A percentile compares a stretch with the other conserved stretches of the same genome.
Conservation (phyloP, 2,888 invertebrate genomes). For the Microplitis manilae region DNA sequence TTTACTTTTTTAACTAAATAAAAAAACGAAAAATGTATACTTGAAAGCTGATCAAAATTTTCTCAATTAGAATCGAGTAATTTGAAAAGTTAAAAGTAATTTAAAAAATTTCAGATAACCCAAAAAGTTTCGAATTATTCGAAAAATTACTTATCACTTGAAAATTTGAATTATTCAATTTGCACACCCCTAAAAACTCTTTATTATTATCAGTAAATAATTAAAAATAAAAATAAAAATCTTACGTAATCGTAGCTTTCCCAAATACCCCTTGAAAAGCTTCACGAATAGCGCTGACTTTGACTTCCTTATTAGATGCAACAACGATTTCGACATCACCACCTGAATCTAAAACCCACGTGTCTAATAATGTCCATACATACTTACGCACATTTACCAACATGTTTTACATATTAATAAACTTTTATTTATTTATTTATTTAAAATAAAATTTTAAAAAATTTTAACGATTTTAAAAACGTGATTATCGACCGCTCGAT, state of each 20-base stretch:
- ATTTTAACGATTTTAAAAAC: not conserved
- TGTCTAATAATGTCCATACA: conserved; percentile 52
- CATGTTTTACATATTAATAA: conserved; percentile 37
- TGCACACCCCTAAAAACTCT: too few species aligned
- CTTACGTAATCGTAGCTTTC: conserved; percentile 84
- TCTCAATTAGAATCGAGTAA: too few species aligned
- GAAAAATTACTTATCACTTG: too few species aligned
- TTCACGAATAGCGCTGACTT: conserved; percentile 83
- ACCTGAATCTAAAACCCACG: conserved; percentile 79
- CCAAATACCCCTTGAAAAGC: conserved; percentile 87
- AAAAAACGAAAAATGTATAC: too few species aligned
- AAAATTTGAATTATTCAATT: too few species aligned
- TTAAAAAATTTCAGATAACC: too few species aligned
- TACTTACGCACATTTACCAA: conserved; percentile 53
- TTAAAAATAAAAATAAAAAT: conserved; percentile 38
- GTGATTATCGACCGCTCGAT: conserved; percentile 2
- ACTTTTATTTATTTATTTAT: not conserved
- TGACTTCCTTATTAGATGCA: conserved; percentile 83
- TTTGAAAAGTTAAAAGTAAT: too few species aligned
- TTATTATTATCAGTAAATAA: conserved; percentile 3
- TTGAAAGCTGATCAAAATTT: too few species aligned
- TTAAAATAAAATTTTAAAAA: not conserved
- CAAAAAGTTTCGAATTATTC: too few species aligned
- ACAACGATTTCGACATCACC: conserved; percentile 84
- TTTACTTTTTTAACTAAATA: too few species aligned